Evolutionary conservation across 1,140 invertebrate genomes (phyloP), one percentile per base, ranked within the genome.

Genomic region (Pseudoatta argentina): DNA sequence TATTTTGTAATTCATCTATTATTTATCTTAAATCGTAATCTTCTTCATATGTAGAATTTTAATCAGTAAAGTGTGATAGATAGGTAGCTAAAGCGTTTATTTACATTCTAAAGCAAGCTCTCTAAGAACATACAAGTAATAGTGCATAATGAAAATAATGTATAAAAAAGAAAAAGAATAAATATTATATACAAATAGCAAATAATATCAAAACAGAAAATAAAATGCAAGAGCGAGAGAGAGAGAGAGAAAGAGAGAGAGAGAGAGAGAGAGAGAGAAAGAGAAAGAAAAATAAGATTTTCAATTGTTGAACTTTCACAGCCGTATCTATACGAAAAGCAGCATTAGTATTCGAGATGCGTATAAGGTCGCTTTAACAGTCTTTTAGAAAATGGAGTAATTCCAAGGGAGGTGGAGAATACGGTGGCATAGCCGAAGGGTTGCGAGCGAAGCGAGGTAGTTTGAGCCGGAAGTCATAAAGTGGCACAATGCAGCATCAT

Each of bases 401-500:
- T 85, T 87, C 61, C 75, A 21, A 69, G 57, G 75, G 48, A 69
- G 55, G 63, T 61, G 24, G 55, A 51, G 39, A 73, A 79, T 61
- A 59, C 39, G 44, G 66, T 16, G 21, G 3, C 39, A 34, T n/a
- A 66, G 75, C 16, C 14, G 81, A 71, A 78, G 59, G 57, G 83
- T 77, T 88, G 59, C 55, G 61, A 77, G 27, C 69, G 16, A 69
- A 21, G 79, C 79, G 44, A 77, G 79, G 61, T 82, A 77, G 77
- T 85, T 87, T 66, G 76, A 87, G 71, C 89, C 78, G 87, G 67
- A 87, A 86, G 86, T 89, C 88, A 83, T 91, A 91, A 91, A 89
- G 64, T 87, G 90, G 78, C 88, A 91, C 88, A 89, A 89, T 91
- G 88, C 71, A 88, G 73, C 67, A 63, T 86, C 87, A 86, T 90